Conservation (phyloP, 2,797 vertebrate genomes). For the Lerista edwardsae region DNA sequence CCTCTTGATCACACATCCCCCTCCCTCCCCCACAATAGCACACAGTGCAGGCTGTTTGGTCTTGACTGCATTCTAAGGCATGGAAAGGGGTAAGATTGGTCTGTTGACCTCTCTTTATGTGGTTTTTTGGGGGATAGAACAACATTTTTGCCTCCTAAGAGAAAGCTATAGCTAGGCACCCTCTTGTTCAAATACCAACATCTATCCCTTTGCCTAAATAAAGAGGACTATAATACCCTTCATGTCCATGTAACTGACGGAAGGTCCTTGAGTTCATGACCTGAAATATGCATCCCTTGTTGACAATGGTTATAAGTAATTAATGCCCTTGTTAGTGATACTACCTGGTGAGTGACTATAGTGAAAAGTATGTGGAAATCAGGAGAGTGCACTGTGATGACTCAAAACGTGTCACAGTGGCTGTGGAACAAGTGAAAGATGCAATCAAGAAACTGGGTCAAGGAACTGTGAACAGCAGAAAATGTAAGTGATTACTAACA, state of each 20-base stretch:
- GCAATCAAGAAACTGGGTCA: constrained; percentile 14
- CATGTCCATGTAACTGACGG: constrained; percentile 12
- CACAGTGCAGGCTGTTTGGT: too few relatives aligned
- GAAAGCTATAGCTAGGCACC: constrained; percentile 2
- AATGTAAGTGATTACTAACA: constrained; percentile 35
- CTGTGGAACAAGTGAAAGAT: constrained; percentile 45
- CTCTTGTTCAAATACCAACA: neutral
- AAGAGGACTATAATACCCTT: neutral
- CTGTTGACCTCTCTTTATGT: neutral
- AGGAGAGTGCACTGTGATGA: neutral
- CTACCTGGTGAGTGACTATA: constrained; percentile 43
- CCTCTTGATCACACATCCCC: too few relatives aligned
- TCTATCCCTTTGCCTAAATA: neutral
- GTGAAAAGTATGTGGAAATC: constrained; percentile 21
- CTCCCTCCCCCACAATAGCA: too few relatives aligned
- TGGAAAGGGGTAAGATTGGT: too few relatives aligned
- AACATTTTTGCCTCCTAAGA: neutral
- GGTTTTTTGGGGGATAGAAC: neutral
- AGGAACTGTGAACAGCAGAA: constrained; percentile 25
- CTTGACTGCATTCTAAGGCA: too few relatives aligned
- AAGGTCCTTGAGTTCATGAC: constrained; percentile 18
- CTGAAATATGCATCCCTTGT: neutral
- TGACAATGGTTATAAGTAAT: constrained; percentile 35
- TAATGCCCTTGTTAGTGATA: constrained; percentile 46
- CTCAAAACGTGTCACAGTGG: constrained; percentile 35